Evolutionary conservation across 2,888 invertebrate species (phyloP).

Genomic region (Punctoribates punctum): DNA sequence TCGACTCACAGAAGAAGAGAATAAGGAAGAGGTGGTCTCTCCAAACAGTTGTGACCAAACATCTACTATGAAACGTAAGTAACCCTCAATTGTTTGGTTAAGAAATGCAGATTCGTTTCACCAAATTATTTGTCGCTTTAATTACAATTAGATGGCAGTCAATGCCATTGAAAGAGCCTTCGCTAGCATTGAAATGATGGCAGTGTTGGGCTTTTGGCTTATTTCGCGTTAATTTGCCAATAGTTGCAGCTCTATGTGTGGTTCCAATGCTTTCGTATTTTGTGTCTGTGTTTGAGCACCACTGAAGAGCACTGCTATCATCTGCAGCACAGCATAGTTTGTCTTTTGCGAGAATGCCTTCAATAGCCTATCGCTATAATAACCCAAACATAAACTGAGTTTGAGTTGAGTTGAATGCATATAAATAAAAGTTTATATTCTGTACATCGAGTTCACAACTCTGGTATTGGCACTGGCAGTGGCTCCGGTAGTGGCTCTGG

Average conservation of each 20-base stretch:
- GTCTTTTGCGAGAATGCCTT: not conserved
- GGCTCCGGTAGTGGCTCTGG: not conserved
- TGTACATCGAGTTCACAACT: not conserved
- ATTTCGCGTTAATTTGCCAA: constrained; percentile 35
- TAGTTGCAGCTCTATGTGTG: not conserved
- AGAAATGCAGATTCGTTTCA: too few species aligned
- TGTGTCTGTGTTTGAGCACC: not conserved
- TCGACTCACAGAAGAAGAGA: not conserved
- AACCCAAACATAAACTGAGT: not conserved
- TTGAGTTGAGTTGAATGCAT: constrained; percentile 4
- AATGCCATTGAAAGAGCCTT: not conserved
- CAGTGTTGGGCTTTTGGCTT: constrained; percentile 10
- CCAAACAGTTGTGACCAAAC: not conserved
- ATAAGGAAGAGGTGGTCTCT: not conserved
- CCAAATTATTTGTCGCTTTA: not conserved
- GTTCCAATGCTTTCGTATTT: constrained; percentile 5
- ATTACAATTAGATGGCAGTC: constrained; percentile 32
- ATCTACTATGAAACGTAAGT: constrained; percentile 16
- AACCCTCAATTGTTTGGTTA: not conserved
- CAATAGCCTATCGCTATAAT: not conserved
- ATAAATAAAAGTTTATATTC: constrained; percentile 10
- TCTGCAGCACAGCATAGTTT: not conserved
- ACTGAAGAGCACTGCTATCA: not conserved
- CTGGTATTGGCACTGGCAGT: not conserved
- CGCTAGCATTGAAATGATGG: constrained; percentile 14